These are phyloP conservation scores for Sander vitreus DNA, from an alignment of 2,113 vertebrate genomes.

Conservation along the genomic window DNA sequence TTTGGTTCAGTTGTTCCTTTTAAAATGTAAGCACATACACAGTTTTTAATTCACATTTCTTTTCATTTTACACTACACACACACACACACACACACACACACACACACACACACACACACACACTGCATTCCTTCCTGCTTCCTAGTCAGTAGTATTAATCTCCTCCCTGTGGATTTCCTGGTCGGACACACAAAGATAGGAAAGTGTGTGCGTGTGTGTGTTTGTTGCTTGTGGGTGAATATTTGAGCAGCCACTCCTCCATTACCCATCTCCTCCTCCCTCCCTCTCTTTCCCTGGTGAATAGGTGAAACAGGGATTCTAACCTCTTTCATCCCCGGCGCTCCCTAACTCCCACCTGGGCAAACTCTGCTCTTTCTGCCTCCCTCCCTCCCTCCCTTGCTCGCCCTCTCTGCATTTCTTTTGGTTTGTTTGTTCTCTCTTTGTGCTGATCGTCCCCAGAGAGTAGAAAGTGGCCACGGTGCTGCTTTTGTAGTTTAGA, in stretches of 20 bases:
- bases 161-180: slow-evolving; percentile 58
- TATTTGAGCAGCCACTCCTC: slow-evolving; percentile 29
- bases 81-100: slow-evolving; percentile 13
- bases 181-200: slow-evolving; percentile 34
- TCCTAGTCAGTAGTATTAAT: slow-evolving; percentile 29
- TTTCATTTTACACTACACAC: not conserved
- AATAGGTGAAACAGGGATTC: slow-evolving; percentile 33
- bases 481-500: not conserved
- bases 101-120: slow-evolving; percentile 36
- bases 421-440: not conserved
- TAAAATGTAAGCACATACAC: not conserved
- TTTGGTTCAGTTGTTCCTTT: not conserved
- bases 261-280: not conserved
- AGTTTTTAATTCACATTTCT: slow-evolving; percentile 7
- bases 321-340: slow-evolving; percentile 2
- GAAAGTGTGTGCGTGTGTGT: not conserved
- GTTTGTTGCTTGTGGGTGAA: slow-evolving; percentile 37
- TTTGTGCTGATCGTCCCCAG: slow-evolving; percentile 2
- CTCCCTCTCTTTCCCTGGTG: not conserved
- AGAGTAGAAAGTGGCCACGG: not conserved
- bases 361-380: slow-evolving; percentile 17
- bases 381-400: not conserved
- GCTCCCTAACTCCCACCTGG: slow-evolving; percentile 14
- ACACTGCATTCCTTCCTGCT: slow-evolving; percentile 23
- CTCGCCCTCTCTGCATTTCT: not conserved